A percentile compares a stretch with the other conserved stretches of the same genome.
phyloP scores from a whole-genome alignment of 2,888 invertebrate species.

The Trichopoda pennipes region DNA sequence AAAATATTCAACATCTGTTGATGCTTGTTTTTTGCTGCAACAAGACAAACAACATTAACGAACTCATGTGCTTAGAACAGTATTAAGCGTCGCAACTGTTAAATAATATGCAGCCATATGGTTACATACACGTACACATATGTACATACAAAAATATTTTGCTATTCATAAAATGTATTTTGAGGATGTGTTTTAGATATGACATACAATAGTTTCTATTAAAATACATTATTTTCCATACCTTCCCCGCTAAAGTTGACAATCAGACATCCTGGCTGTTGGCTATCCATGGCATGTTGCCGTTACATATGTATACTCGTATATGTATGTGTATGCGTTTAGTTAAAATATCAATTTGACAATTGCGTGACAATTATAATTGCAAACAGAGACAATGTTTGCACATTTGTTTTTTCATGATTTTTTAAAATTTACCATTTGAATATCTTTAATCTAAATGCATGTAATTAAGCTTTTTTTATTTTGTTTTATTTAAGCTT shows the following conservation, averaged over 20 bases:
- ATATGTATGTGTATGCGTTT: neutral
- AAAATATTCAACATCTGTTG: constrained; percentile 51
- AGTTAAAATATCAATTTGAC: constrained; percentile 66
- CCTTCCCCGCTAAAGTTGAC: constrained; percentile 2
- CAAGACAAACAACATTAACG: constrained; percentile 40
- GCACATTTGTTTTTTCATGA: constrained; percentile 48
- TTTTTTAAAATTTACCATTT: constrained; percentile 25
- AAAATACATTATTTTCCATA: neutral
- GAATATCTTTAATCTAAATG: constrained; percentile 8
- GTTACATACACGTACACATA: neutral
- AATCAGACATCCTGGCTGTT: constrained; percentile 53
- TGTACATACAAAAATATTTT: neutral
- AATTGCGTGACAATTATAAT: constrained; percentile 72
- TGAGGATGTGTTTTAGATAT: constrained; percentile 23
- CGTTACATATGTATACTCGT: neutral
- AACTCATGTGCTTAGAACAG: constrained; percentile 33
- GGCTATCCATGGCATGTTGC: constrained; percentile 40
- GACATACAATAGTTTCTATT: constrained; percentile 13
- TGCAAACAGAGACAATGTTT: constrained; percentile 61
- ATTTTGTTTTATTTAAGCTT: neutral
- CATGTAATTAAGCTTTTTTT: constrained; percentile 30
- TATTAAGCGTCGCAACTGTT: constrained; percentile 50
- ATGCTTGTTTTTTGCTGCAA: constrained; percentile 1
- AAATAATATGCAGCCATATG: constrained; percentile 44
- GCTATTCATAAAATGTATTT: neutral